phyloP scores from a whole-genome alignment of 2,797 vertebrate species.

The Channallabes apus region DNA sequence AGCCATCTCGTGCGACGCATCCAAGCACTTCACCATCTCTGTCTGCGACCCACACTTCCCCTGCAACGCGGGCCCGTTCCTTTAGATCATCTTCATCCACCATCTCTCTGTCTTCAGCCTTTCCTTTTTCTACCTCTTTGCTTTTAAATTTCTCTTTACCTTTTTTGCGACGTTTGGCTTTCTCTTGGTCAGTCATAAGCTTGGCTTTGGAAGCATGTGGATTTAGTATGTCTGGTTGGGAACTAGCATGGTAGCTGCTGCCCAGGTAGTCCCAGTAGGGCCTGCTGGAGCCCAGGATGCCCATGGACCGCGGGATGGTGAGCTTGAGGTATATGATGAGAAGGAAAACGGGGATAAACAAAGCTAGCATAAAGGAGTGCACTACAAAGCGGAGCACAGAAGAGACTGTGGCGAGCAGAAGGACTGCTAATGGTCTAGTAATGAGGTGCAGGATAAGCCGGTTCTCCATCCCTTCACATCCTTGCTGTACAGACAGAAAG shows the following conservation, averaged over 20 bases:
- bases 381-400: conserved; percentile 83
- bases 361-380: conserved; percentile 84
- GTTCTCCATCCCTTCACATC: conserved; percentile 84
- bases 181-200: conserved; percentile 56
- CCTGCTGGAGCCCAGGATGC: conserved; percentile 74
- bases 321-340: conserved; percentile 82
- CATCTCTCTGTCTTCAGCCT: conserved; percentile 59
- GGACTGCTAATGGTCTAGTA: conserved; percentile 82
- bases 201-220: conserved; percentile 61
- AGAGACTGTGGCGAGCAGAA: conserved; percentile 82
- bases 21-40: conserved; percentile 79
- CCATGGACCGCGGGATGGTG: conserved; percentile 79
- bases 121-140: conserved; percentile 39
- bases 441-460: conserved; percentile 85
- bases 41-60: conserved; percentile 84
- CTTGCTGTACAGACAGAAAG: conserved; percentile 71
- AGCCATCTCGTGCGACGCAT: conserved; percentile 76
- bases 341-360: conserved; percentile 83
- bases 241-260: conserved; percentile 68
- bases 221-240: conserved; percentile 70
- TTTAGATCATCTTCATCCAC: conserved; percentile 65
- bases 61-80: conserved; percentile 66
- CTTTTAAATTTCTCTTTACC: conserved; percentile 51
- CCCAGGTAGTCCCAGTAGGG: conserved; percentile 79
- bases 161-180: conserved; percentile 63